Percentiles rank a stretch among this genome's conserved stretches.
Conservation (phyloP, 2,888 invertebrate species). For the Ormyrus rosae region DNA sequence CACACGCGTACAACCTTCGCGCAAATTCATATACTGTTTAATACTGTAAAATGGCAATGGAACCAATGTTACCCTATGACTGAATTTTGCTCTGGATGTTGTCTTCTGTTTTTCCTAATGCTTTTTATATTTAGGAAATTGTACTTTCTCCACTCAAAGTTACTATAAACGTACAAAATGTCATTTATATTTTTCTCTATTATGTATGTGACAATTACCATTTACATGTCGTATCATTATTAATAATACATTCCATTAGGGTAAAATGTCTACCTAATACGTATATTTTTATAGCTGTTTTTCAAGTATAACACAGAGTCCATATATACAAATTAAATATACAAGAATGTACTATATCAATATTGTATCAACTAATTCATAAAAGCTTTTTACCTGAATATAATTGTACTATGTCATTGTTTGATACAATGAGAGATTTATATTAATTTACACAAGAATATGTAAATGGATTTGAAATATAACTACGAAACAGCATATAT, state of each 20-base stretch:
- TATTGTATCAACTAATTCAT: slow-evolving; percentile 34
- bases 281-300: slow-evolving; percentile 56
- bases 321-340: slow-evolving; percentile 42
- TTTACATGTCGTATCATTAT: slow-evolving; percentile 50
- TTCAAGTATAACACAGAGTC: slow-evolving; percentile 35
- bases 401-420: slow-evolving; percentile 35
- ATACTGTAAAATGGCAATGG: slow-evolving; percentile 11
- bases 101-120: slow-evolving; percentile 1
- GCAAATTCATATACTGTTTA: slow-evolving; percentile 10
- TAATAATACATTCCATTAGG: slow-evolving; percentile 53
- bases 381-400: slow-evolving; percentile 34
- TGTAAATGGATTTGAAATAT: slow-evolving; percentile 46
- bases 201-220: slow-evolving; percentile 48
- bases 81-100: slow-evolving; percentile 38
- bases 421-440: slow-evolving; percentile 51
- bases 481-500: slow-evolving; percentile 19
- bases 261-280: slow-evolving; percentile 19
- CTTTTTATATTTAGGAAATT: slow-evolving; percentile 39
- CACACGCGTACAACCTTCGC: slow-evolving; percentile 37
- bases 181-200: slow-evolving; percentile 53
- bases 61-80: slow-evolving; percentile 27
- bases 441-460: slow-evolving; percentile 46
- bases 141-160: slow-evolving; percentile 25
- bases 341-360: slow-evolving; percentile 37
- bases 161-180: slow-evolving; percentile 44